phyloP scores from a whole-genome alignment of 2,113 vertebrate genomes.

The Lycaon pictus region DNA sequence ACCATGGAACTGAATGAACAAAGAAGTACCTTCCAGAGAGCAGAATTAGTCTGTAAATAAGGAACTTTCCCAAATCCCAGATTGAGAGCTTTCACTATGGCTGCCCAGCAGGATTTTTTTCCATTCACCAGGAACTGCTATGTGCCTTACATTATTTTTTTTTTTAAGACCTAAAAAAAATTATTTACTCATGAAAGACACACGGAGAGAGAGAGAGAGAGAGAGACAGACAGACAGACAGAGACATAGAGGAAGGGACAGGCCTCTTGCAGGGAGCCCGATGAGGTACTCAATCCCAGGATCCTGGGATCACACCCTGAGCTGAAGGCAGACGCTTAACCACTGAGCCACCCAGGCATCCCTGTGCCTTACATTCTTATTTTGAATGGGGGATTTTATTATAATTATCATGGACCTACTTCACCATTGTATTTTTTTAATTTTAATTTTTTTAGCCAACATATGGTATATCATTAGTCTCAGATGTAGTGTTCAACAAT shows the following conservation, averaged over 20 bases:
- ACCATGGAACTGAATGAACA: neutral
- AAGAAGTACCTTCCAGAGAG: neutral
- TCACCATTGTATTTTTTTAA: neutral
- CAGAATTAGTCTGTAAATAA: neutral
- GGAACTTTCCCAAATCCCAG: neutral
- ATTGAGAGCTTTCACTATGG: neutral
- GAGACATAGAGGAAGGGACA: too few species aligned
- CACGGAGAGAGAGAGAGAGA: too few species aligned
- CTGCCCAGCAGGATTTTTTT: neutral
- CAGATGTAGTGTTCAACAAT: too few species aligned
- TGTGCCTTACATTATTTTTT: neutral
- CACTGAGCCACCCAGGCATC: too few species aligned
- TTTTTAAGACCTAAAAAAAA: neutral
- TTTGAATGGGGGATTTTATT: constrained; percentile 5
- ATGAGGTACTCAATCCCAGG: too few species aligned
- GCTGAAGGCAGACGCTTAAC: too few species aligned
- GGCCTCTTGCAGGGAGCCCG: too few species aligned
- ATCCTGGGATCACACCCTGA: too few species aligned
- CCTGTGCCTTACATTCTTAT: neutral
- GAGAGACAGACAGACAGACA: too few species aligned
- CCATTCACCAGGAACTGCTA: neutral
- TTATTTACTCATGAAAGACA: too few species aligned
- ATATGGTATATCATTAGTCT: too few species aligned
- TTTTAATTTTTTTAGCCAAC: too few species aligned
- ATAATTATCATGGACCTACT: neutral